Evolutionary conservation across 2,113 vertebrate genomes (phyloP), one percentile per base, ranked within the genome.

Genomic region (Eptesicus fuscus): DNA sequence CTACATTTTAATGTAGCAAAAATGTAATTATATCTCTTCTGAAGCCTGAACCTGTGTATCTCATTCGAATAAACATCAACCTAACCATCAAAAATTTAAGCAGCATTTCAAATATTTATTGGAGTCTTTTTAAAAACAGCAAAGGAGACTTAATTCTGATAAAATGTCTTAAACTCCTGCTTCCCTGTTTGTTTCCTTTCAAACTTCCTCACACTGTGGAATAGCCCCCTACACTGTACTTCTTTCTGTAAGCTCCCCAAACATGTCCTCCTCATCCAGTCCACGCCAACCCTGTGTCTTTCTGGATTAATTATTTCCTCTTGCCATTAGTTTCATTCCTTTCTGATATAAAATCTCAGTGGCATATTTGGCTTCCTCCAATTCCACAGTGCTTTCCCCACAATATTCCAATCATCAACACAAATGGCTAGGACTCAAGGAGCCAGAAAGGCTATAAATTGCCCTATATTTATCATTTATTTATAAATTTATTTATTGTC

Each of bases 61-160:
- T 83, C 30, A 18, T 83, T 87, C 30, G 53, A 94, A 89, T 69
- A 96, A 94, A 63, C 71, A 89, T 83, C 56, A 69, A 59, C 25
- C 65, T 65, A 88, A 61, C 49, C 35, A 88, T 88, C 86, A 89
- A 90, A 83, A 91, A 83, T 78, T 18, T 90, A 88, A 37, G 67
- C 40, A 69, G 20, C n/a, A 74, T 73, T 37, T 79, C 14, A 88
- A 74, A 63, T 80, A 42, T 78, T 90, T 71, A 71, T 12, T 73
- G 40, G 23, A 40, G 37, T 83, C n/a, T 44, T 91, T 63, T n/a
- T 67, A 49, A 88, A 95, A 83, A n/a, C 88, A 84, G 18, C 70
- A 77, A 83, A 88, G 20, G 7, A 80, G 22, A 61, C 35, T 30
- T 17, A 51, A 32, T 84, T 79, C 47, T 51, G 56, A 44, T 51